These are phyloP conservation scores for Hermodice carunculata DNA, from an alignment of 2,888 invertebrate species.

Conservation along the genomic window DNA sequence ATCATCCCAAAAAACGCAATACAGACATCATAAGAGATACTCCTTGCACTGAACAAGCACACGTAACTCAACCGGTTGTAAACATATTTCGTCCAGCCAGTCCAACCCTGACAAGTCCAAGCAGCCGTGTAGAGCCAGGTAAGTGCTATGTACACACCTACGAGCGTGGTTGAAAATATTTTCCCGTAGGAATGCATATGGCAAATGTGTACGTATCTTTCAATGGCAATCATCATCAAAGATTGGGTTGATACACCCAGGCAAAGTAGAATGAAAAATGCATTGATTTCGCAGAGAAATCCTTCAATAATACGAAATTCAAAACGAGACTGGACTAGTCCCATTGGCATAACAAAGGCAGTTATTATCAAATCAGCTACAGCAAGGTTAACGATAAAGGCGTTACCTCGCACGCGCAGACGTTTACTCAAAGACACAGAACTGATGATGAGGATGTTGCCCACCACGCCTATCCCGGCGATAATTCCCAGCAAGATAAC, in stretches of 20 bases:
- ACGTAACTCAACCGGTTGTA: slow-evolving; percentile 17
- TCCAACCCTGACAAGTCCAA: slow-evolving; percentile 29
- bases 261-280: slow-evolving; percentile 24
- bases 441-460: slow-evolving; percentile 31
- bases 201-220: slow-evolving; percentile 29
- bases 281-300: slow-evolving; percentile 26
- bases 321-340: slow-evolving; percentile 25
- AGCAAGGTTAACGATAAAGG: slow-evolving; percentile 32
- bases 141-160: slow-evolving; percentile 1
- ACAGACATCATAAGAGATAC: slow-evolving; percentile 27
- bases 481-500: background rate
- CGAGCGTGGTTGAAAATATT: slow-evolving; percentile 1
- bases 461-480: slow-evolving; percentile 14
- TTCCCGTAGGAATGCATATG: background rate
- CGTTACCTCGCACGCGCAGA: slow-evolving; percentile 28
- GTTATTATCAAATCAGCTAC: slow-evolving; percentile 30
- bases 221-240: slow-evolving; percentile 32
- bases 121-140: slow-evolving; percentile 21
- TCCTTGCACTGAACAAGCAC: slow-evolving; percentile 23
- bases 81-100: slow-evolving; percentile 30
- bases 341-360: slow-evolving; percentile 34
- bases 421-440: slow-evolving; percentile 17
- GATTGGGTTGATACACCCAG: slow-evolving; percentile 27
- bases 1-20: slow-evolving; percentile 28
- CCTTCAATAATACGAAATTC: slow-evolving; percentile 6